Evolutionary conservation across 2,888 invertebrate genomes (phyloP).

Genomic region (Anodontia alba): DNA sequence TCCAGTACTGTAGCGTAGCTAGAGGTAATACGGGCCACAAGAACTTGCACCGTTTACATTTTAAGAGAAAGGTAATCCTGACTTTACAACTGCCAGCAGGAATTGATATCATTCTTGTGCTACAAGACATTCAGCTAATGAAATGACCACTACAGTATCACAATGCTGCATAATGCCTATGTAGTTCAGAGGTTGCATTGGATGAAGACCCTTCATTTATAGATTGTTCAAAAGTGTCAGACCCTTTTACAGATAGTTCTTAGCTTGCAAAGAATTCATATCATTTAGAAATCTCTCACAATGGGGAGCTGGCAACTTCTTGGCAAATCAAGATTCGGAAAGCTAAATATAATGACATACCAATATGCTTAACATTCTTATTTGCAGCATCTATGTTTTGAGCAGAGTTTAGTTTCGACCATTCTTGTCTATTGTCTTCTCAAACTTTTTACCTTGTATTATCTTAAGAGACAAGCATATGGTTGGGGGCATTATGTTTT

Average conservation of each 20-base stretch:
- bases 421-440: background rate
- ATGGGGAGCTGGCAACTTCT: background rate
- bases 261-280: background rate
- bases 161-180: conserved; percentile 36
- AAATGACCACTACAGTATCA: conserved; percentile 28
- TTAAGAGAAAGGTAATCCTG: conserved; percentile 27
- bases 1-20: conserved; percentile 5
- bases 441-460: too few species aligned
- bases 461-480: too few species aligned
- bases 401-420: background rate
- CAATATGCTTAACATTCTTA: too few species aligned
- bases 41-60: conserved; percentile 27
- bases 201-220: background rate
- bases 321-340: background rate
- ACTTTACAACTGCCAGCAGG: conserved; percentile 32
- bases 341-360: background rate
- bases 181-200: conserved; percentile 32
- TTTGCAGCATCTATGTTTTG: conserved; percentile 25
- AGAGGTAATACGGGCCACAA: conserved; percentile 22
- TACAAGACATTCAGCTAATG: conserved; percentile 20
- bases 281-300: background rate
- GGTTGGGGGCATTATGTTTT: too few species aligned
- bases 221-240: too few species aligned
- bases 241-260: background rate
- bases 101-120: conserved; percentile 15